Base-by-base conservation (phyloP, 2,888 invertebrate genomes). In the Rhabditoides inermis region DNA sequence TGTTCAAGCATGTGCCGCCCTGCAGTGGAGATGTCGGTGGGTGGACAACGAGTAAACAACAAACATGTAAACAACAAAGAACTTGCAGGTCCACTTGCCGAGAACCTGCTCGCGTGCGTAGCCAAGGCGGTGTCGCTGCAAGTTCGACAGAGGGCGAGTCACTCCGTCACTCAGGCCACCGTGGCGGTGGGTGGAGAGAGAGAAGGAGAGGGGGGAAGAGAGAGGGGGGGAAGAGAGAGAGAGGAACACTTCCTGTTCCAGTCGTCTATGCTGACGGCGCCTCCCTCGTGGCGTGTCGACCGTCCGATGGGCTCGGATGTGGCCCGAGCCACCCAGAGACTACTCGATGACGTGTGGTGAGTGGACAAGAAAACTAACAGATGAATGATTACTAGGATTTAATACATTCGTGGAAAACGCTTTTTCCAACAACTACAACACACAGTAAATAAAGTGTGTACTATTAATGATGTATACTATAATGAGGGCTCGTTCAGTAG, bases 81-180 rank as follows among this genome's bases (percentile, higher is more conserved):
- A 42, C 10, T 23, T 60, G 32, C 58, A 65, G 35, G 50, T 47
- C 27, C 26, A 28, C 63, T 72, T 45, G 59, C 72, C n/a, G 49
- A 58, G n/a, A 74, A 75, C 40, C 54, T 73, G 30, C 53, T 75
- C 25, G 64, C 69, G 0, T 63, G 65, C 0, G 59, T 75, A 2
- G 66, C 72, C 10, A 75, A 75, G 51, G 63, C 68, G n/a, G 65
- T 72, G 40, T 58, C 68, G 3, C 48, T 75, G 4, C 74, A 75
- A 64, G 66, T 75, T 22, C 61, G 72, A 44, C 67, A 72, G 49
- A 68, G 62, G 28, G 60, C 60, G 2, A 63, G 68, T 2, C 68
- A 66, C 30, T 60, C 72, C 10, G 66, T 74, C 26, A 58, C 53
- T 26, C 65, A 62, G 6, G 61, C 63, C 23, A 54, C 51, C 39